These are phyloP conservation scores for Sebastes matsubarae DNA, from an alignment of 2,797 vertebrate species.

Conservation along the genomic window DNA sequence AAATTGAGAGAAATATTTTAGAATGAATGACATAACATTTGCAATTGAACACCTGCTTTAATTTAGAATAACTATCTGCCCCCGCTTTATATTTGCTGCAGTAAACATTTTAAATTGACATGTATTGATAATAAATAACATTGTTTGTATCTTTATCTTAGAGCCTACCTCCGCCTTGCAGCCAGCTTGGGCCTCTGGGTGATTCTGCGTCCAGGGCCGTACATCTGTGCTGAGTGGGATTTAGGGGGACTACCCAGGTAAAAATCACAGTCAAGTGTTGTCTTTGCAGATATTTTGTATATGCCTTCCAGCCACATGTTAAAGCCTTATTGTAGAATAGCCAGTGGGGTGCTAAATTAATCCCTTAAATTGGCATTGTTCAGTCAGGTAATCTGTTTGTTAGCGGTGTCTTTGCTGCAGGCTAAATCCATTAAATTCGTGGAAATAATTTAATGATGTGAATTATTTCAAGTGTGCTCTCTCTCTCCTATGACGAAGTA, in stretches of 20 bases:
- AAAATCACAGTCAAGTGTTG: slow-evolving; percentile 18
- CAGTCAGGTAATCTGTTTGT: slow-evolving; percentile 31
- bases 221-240: slow-evolving; percentile 84
- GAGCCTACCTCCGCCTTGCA: slow-evolving; percentile 87
- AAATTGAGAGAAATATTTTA: neutral
- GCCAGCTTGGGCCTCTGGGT: slow-evolving; percentile 89
- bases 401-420: slow-evolving; percentile 8
- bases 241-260: slow-evolving; percentile 91
- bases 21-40: neutral
- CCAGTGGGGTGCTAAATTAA: neutral
- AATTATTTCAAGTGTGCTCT: slow-evolving; percentile 12
- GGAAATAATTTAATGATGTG: slow-evolving; percentile 1
- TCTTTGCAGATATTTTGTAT: neutral
- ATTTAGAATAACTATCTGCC: neutral
- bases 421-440: slow-evolving; percentile 24
- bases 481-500: no score
- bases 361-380: slow-evolving; percentile 19
- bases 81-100: neutral
- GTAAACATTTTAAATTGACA: neutral
- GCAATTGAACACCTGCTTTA: neutral
- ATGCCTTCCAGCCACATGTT: neutral
- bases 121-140: neutral
- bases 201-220: slow-evolving; percentile 92
- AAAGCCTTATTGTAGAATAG: slow-evolving; percentile 6
- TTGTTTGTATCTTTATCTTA: slow-evolving; percentile 52